These are phyloP conservation scores for Drosophila sechellia DNA, from an alignment of 1,140 invertebrate species.

Conservation along the genomic window DNA sequence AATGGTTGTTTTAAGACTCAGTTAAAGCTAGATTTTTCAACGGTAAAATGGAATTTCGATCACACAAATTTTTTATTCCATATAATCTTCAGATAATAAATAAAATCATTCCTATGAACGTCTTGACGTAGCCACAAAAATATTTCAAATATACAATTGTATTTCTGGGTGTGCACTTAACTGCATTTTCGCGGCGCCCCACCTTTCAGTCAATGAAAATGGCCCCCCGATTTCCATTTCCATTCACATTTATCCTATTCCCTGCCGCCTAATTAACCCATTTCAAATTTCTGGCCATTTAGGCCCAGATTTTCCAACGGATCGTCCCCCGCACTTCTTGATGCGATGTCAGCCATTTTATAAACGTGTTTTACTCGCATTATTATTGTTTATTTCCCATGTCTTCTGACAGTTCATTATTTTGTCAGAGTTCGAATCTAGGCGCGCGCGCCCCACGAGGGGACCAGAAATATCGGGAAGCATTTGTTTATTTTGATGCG, in stretches of 20 bases:
- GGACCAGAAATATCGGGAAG: conserved; percentile 7
- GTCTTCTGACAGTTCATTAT: conserved; percentile 80
- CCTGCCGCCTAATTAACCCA: conserved; percentile 33
- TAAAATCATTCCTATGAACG: background rate
- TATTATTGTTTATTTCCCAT: conserved; percentile 75
- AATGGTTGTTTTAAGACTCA: background rate
- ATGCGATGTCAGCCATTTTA: conserved; percentile 50
- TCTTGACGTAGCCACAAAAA: background rate
- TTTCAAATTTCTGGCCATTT: conserved; percentile 25
- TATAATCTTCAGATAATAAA: background rate
- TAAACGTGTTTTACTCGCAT: conserved; percentile 41
- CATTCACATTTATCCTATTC: background rate
- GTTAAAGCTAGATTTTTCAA: background rate
- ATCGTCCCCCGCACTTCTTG: conserved; percentile 11
- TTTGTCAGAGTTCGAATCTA: conserved; percentile 70
- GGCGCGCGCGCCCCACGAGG: conserved; percentile 33
- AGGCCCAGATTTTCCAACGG: conserved; percentile 10
- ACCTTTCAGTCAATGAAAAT: background rate
- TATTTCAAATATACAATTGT: background rate
- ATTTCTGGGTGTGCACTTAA: background rate
- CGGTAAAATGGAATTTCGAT: background rate
- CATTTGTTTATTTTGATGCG: conserved; percentile 72
- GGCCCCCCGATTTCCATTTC: background rate
- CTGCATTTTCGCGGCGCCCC: conserved; percentile 3
- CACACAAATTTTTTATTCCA: background rate